phyloP scores from a whole-genome alignment of 2,797 vertebrate genomes.

The Fundulus diaphanus region DNA sequence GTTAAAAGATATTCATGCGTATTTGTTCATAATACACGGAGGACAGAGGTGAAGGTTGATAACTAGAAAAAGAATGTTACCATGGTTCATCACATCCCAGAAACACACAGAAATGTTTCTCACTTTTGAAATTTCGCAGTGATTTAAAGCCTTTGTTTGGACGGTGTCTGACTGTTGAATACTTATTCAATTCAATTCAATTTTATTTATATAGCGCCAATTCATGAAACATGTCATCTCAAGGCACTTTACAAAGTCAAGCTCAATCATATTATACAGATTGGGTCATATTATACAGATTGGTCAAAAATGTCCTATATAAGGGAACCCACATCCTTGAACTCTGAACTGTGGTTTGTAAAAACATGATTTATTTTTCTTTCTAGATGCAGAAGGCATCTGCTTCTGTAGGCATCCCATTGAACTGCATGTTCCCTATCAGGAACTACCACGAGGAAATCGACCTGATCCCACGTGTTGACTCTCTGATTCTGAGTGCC shows the following conservation, averaged over 20 bases:
- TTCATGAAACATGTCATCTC: too few species aligned
- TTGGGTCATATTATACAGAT: too few species aligned
- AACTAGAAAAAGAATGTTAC: neutral
- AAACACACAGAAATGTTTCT: neutral
- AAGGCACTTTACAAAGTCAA: too few species aligned
- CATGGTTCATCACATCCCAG: neutral
- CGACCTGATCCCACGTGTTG: neutral
- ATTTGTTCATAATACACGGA: too few species aligned
- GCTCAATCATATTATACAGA: too few species aligned
- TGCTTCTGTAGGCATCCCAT: neutral
- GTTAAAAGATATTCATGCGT: too few species aligned
- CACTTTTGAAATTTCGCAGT: neutral
- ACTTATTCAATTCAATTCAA: too few species aligned
- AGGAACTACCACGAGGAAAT: conserved; percentile 10
- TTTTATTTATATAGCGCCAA: too few species aligned
- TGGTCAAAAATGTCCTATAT: too few species aligned
- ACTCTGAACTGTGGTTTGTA: neutral
- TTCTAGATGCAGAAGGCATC: neutral
- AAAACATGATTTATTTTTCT: neutral
- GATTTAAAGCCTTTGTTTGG: neutral
- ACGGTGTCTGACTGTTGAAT: neutral
- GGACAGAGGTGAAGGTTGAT: too few species aligned
- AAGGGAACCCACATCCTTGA: neutral
- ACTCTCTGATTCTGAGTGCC: conserved; percentile 7
- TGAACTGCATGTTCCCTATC: conserved; percentile 12